Evolutionary conservation across 2,113 vertebrate species (phyloP).

Genomic region (Rafetus swinhoei): DNA sequence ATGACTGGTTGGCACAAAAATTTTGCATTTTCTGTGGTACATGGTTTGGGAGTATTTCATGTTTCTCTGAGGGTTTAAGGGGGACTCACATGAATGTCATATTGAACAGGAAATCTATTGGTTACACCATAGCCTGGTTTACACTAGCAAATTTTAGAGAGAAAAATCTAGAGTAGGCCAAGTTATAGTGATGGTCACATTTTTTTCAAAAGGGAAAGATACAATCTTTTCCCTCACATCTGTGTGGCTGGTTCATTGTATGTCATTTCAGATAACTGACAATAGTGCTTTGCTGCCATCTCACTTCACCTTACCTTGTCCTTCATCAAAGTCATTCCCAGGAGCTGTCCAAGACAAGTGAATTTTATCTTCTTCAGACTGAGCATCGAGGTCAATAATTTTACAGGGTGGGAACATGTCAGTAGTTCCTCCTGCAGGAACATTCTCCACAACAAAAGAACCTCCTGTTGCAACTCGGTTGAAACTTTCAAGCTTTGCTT

Average conservation of each 20-base stretch:
- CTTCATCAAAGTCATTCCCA: slow-evolving; percentile 73
- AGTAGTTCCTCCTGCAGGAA: background rate
- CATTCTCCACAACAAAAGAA: slow-evolving; percentile 53
- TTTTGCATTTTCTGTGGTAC: background rate
- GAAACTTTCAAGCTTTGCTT: slow-evolving; percentile 67
- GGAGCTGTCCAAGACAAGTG: slow-evolving; percentile 79
- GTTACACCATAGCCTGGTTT: background rate
- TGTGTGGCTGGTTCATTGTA: background rate
- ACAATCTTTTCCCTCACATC: background rate
- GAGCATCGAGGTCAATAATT: slow-evolving; percentile 75
- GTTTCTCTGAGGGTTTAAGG: background rate
- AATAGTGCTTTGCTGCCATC: background rate
- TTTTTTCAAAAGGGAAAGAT: background rate
- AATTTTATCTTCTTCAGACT: slow-evolving; percentile 50
- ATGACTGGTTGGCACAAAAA: background rate
- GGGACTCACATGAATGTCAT: background rate
- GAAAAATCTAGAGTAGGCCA: background rate
- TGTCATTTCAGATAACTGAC: background rate
- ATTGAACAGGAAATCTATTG: background rate
- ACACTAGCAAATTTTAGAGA: background rate
- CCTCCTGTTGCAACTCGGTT: slow-evolving; percentile 68
- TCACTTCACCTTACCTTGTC: slow-evolving; percentile 68
- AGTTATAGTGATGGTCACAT: background rate
- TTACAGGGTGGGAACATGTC: slow-evolving; percentile 61
- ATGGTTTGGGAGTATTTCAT: background rate